Conservation (phyloP, 2,888 invertebrate genomes). For the Parnassius glacialis region DNA sequence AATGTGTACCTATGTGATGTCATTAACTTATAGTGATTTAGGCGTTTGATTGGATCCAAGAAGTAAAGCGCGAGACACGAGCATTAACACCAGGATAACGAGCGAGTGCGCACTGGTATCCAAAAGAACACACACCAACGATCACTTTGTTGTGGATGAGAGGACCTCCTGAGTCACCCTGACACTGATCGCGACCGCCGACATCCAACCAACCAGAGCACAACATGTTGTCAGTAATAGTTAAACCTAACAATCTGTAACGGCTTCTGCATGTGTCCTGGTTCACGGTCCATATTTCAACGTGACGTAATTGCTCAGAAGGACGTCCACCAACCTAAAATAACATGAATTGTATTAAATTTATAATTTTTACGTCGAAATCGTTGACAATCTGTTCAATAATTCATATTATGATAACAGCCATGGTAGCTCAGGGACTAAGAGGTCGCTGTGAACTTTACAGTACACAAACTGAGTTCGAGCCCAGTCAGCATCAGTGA, state of each 20-base stretch:
- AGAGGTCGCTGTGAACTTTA: too few relatives aligned
- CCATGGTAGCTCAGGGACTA: too few relatives aligned
- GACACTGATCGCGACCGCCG: constrained; percentile 15
- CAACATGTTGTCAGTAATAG: constrained; percentile 14
- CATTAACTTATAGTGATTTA: constrained; percentile 28
- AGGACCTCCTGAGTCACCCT: constrained; percentile 49
- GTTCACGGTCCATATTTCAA: constrained; percentile 8
- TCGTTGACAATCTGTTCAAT: too few relatives aligned
- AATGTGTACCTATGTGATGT: too few relatives aligned
- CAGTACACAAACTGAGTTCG: too few relatives aligned
- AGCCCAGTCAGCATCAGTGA: too few relatives aligned
- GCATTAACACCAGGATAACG: constrained; percentile 48
- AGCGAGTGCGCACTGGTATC: constrained; percentile 40
- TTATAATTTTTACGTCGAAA: too few relatives aligned
- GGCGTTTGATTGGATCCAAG: constrained; percentile 46
- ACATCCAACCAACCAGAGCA: constrained; percentile 28
- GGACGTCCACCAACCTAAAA: too few relatives aligned
- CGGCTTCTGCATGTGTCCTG: constrained; percentile 1
- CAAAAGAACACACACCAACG: constrained; percentile 49
- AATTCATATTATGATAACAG: too few relatives aligned
- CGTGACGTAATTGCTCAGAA: not conserved
- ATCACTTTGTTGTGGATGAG: constrained; percentile 46
- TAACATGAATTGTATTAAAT: too few relatives aligned
- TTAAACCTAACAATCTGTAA: not conserved
- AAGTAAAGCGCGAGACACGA: constrained; percentile 44